Percentiles rank a stretch among this genome's conserved stretches.
Evolutionary conservation across 1,140 invertebrate species (phyloP).

Genomic region (Asbolus verrucosus): DNA sequence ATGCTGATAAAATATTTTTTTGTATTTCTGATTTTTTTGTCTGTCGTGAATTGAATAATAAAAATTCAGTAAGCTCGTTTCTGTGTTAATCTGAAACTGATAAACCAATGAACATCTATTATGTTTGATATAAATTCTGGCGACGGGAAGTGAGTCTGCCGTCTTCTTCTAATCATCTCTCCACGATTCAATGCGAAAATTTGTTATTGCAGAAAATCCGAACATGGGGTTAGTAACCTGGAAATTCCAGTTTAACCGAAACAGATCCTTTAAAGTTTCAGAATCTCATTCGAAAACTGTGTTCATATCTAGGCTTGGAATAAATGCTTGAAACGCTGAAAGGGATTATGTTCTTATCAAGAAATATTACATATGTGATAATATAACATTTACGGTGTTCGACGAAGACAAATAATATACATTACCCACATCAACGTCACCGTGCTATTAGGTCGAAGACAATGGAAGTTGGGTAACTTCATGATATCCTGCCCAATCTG

Average conservation of each 20-base stretch:
- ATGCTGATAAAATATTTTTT: too few species aligned
- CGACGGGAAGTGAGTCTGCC: conserved; percentile 9
- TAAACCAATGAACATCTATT: too few species aligned
- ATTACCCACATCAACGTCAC: conserved; percentile 31
- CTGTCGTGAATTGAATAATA: too few species aligned
- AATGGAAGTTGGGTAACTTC: conserved; percentile 3
- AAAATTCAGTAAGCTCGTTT: too few species aligned
- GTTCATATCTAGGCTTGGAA: conserved; percentile 18
- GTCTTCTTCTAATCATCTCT: conserved; percentile 29
- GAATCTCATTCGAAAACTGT: background rate
- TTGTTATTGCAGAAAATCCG: conserved; percentile 20
- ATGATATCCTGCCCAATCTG: too few species aligned
- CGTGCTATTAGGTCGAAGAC: conserved; percentile 10
- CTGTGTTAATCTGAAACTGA: too few species aligned
- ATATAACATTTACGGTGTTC: conserved; percentile 25
- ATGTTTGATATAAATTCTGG: too few species aligned
- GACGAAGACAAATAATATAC: conserved; percentile 21
- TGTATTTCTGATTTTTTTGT: too few species aligned
- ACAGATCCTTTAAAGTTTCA: conserved; percentile 20
- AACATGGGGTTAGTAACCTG: conserved; percentile 18
- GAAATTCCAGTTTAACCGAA: conserved; percentile 5
- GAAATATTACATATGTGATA: conserved; percentile 32
- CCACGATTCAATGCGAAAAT: conserved; percentile 19
- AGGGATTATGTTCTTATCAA: conserved; percentile 26
- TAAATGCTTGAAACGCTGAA: conserved; percentile 17